phyloP scores from a whole-genome alignment of 2,888 invertebrate species.

The Odontothrips loti region DNA sequence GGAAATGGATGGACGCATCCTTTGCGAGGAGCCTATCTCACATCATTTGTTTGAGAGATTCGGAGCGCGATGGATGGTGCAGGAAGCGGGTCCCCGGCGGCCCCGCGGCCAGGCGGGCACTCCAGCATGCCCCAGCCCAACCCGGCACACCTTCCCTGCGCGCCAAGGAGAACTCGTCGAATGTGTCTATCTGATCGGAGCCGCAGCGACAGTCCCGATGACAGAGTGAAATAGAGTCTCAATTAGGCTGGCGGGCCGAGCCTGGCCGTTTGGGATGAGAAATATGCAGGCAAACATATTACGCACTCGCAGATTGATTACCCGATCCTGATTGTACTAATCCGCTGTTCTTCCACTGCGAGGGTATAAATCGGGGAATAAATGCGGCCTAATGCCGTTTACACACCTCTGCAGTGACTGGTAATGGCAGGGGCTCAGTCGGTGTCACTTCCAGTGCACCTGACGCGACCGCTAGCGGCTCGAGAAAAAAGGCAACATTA shows the following conservation, averaged over 20 bases:
- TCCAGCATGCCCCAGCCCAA: too few species aligned
- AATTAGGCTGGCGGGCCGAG: neutral
- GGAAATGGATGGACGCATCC: neutral
- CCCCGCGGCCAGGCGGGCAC: too few species aligned
- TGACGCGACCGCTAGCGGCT: too few species aligned
- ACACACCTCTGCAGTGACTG: too few species aligned
- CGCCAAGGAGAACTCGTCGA: neutral
- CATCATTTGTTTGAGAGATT: slow-evolving; percentile 3
- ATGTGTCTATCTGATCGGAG: neutral
- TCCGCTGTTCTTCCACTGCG: neutral
- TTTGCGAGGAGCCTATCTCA: neutral
- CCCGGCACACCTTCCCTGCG: neutral
- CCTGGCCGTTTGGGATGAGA: neutral
- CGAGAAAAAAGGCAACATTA: too few species aligned
- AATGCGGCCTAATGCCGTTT: too few species aligned
- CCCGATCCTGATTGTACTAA: neutral
- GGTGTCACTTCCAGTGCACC: too few species aligned
- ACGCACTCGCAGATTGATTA: too few species aligned
- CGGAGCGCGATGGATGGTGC: neutral
- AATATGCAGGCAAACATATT: too few species aligned
- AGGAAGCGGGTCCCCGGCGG: neutral
- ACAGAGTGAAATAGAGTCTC: neutral
- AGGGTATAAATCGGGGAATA: too few species aligned
- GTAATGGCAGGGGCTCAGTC: too few species aligned
- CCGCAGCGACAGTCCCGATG: neutral